These are phyloP conservation scores for Engraulis encrasicolus DNA, from an alignment of 2,113 vertebrate genomes.

Conservation along the genomic window DNA sequence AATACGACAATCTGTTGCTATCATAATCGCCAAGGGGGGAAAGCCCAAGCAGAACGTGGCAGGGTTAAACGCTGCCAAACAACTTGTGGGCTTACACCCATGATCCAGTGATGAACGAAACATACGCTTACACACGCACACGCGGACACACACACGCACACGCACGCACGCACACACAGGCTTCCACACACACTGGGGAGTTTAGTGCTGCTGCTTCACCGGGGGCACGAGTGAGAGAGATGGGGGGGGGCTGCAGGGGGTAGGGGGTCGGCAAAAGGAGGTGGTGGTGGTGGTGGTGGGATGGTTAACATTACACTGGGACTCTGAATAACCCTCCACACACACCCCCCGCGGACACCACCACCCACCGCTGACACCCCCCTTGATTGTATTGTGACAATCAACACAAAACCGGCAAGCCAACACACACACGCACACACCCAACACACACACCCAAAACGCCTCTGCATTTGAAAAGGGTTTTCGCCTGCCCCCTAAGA, in stretches of 20 bases:
- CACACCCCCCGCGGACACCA: no score
- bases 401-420: not conserved
- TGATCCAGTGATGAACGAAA: not conserved
- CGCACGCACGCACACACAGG: not conserved
- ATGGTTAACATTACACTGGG: conserved; percentile 4
- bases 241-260: conserved; percentile 18
- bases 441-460: not conserved
- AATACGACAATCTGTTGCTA: conserved; percentile 61
- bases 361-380: no score
- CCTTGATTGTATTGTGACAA: conserved; percentile 40
- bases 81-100: conserved; percentile 34
- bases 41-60: conserved; percentile 41
- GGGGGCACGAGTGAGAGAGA: not conserved
- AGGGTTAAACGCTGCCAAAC: conserved; percentile 16
- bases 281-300: not conserved
- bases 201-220: conserved; percentile 46
- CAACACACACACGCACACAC: conserved; percentile 23
- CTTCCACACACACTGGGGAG: conserved; percentile 39
- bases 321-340: not conserved
- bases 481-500: conserved; percentile 45
- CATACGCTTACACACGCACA: not conserved
- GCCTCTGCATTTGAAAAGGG: conserved; percentile 50
- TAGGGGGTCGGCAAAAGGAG: conserved; percentile 43
- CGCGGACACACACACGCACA: conserved; percentile 23
- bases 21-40: conserved; percentile 35